These are phyloP conservation scores for Alca torda DNA, from an alignment of 2,797 vertebrate genomes.

Conservation along the genomic window DNA sequence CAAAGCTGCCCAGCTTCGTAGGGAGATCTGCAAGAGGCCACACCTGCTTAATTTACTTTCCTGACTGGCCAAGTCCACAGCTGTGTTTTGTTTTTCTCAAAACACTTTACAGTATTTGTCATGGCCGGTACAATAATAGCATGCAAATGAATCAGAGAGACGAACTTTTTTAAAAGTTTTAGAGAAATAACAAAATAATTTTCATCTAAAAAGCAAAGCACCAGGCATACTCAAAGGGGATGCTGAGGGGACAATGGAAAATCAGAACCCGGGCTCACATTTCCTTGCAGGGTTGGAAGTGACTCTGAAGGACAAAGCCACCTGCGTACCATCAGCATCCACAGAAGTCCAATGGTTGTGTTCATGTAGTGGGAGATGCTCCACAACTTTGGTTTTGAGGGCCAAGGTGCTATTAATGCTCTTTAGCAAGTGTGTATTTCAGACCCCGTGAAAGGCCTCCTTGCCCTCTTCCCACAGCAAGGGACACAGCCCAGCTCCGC, in stretches of 20 bases:
- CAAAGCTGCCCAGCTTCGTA: neutral
- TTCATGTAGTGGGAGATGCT: neutral
- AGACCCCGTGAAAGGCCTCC: no score
- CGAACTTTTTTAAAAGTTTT: neutral
- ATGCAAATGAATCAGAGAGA: neutral
- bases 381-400: neutral
- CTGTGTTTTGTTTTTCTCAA: neutral
- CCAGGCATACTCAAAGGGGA: neutral
- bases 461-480: neutral
- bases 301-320: neutral
- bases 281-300: neutral
- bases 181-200: neutral
- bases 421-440: accelerated
- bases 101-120: neutral
- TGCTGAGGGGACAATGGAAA: neutral
- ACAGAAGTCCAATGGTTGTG: neutral
- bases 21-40: neutral
- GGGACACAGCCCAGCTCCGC: accelerated
- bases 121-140: neutral
- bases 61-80: neutral
- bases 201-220: neutral
- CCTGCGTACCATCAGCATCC: neutral
- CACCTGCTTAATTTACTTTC: neutral
- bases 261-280: accelerated
- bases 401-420: no score